Percentiles rank a stretch among this genome's conserved stretches.
Evolutionary conservation across 1,140 invertebrate species (phyloP).

Genomic region (Drosophila auraria): DNA sequence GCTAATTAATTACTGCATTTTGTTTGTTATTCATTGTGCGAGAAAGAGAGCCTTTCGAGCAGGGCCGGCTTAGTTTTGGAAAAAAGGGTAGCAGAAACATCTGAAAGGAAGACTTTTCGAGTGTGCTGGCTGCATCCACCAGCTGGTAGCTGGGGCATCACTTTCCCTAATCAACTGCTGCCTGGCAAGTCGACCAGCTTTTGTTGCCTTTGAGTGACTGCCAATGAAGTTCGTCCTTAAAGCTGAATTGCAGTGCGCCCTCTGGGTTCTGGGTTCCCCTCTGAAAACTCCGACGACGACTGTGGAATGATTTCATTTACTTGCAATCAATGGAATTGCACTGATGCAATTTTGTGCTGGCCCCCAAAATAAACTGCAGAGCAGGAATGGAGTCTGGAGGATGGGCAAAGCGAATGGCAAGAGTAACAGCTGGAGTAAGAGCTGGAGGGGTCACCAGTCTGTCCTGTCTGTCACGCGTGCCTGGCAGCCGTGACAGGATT

Average conservation of each 20-base stretch:
- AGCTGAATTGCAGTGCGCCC: too few relatives aligned
- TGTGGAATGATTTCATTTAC: conserved; percentile 80
- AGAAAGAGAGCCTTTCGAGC: conserved; percentile 26
- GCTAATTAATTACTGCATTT: conserved; percentile 74
- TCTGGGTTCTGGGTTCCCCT: neutral
- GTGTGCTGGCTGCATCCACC: conserved; percentile 5
- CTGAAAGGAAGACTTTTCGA: neutral
- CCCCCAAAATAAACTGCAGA: conserved; percentile 64
- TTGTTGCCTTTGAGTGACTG: conserved; percentile 23
- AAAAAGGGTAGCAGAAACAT: neutral
- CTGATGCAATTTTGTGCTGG: conserved; percentile 73
- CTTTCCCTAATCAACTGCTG: conserved; percentile 35
- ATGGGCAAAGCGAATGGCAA: neutral
- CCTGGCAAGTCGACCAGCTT: conserved; percentile 15
- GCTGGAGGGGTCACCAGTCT: conserved; percentile 5
- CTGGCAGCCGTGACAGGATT: conserved; percentile 40
- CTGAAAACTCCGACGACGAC: conserved; percentile 2
- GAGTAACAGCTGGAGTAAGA: conserved; percentile 14
- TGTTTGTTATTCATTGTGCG: conserved; percentile 61
- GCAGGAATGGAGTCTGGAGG: conserved; percentile 28
- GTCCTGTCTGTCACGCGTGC: conserved; percentile 59
- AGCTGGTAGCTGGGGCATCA: conserved; percentile 4
- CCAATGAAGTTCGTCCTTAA: conserved; percentile 23
- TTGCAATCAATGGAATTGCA: conserved; percentile 83
- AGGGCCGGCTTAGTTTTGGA: conserved; percentile 6